Conservation (phyloP, 1,140 invertebrate species). For the Myzus persicae region DNA sequence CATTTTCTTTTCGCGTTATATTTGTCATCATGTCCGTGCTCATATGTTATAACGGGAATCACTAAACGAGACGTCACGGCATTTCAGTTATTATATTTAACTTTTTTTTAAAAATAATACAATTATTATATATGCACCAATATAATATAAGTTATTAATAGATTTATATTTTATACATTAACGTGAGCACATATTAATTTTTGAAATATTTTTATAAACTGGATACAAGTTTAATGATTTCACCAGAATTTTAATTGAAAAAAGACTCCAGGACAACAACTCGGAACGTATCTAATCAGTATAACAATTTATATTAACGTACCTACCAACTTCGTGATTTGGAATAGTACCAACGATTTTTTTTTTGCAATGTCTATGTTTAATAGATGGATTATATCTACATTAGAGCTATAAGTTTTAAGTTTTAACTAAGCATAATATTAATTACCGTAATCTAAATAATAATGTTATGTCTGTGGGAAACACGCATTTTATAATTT, state of each 20-base stretch:
- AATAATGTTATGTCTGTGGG: not conserved
- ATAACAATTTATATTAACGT: no score
- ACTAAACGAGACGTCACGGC: constrained; percentile 24
- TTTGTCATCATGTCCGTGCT: constrained; percentile 27
- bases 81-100: constrained; percentile 21
- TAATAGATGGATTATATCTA: not conserved
- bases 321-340: not conserved
- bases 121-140: not conserved
- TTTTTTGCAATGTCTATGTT: not conserved
- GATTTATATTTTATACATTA: not conserved
- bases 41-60: constrained; percentile 39
- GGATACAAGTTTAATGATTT: not conserved
- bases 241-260: not conserved
- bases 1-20: constrained; percentile 33
- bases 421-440: not conserved
- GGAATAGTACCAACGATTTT: not conserved
- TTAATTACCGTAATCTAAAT: not conserved
- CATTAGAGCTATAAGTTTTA: not conserved
- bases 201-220: not conserved
- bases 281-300: no score
- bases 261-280: not conserved
- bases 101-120: not conserved
- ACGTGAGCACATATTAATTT: not conserved
- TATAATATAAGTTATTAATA: not conserved
- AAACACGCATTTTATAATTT: not conserved